Conservation (phyloP, 1,140 invertebrate species). For the Pogonomyrmex californicus region DNA sequence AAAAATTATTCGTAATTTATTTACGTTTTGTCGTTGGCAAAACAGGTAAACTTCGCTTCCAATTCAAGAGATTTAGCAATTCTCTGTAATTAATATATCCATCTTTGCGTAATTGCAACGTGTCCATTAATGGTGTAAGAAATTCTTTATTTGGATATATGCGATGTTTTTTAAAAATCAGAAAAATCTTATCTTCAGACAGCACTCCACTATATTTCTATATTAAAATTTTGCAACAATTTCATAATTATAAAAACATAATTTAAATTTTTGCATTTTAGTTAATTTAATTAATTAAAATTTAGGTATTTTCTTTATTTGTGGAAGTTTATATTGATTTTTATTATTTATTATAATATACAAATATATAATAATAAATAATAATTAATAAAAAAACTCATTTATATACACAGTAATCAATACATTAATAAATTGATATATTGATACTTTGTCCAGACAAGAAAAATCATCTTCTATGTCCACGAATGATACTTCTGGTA, state of each 20-base stretch:
- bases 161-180: slow-evolving; percentile 49
- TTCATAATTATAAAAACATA: background rate
- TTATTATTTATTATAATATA: background rate
- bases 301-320: background rate
- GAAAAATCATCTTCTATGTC: slow-evolving; percentile 63
- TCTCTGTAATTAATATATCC: slow-evolving; percentile 65
- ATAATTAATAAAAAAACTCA: background rate
- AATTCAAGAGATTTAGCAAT: slow-evolving; percentile 74
- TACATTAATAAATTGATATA: slow-evolving; percentile 7
- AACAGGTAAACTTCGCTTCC: slow-evolving; percentile 68
- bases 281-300: background rate
- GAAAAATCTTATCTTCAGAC: slow-evolving; percentile 59
- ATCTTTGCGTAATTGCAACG: slow-evolving; percentile 60
- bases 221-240: slow-evolving; percentile 43
- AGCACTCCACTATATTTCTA: slow-evolving; percentile 39
- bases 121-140: slow-evolving; percentile 66
- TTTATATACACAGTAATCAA: background rate
- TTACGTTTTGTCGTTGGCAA: slow-evolving; percentile 68
- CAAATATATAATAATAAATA: background rate
- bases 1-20: background rate
- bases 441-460: slow-evolving; percentile 68
- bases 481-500: slow-evolving; percentile 50
- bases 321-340: background rate
- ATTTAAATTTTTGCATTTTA: background rate
- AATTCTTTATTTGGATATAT: slow-evolving; percentile 57